Conservation (phyloP, 2,797 vertebrate species). For the Poecilia wingei region DNA sequence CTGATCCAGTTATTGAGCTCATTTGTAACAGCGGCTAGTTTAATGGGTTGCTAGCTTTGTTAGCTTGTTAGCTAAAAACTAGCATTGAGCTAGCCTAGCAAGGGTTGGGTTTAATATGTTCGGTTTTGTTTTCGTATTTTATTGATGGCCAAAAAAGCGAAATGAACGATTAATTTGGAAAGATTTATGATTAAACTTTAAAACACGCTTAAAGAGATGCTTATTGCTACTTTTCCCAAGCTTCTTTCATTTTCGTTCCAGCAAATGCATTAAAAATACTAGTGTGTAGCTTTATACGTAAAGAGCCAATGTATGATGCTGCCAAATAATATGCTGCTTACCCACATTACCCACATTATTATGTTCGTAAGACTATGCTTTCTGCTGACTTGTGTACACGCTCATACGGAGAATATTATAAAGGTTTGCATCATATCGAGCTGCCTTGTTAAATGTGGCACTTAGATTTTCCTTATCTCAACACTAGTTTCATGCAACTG, state of each 20-base stretch:
- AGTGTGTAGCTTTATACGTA: not conserved
- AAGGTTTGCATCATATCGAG: not conserved
- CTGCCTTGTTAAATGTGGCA: not conserved
- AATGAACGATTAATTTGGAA: not conserved
- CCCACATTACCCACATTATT: not conserved
- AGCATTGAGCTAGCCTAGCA: constrained; percentile 35
- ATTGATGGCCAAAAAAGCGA: not conserved
- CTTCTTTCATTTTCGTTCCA: not conserved
- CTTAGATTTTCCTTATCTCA: not conserved
- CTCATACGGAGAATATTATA: not conserved
- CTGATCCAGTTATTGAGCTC: not conserved
- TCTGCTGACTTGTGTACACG: not conserved
- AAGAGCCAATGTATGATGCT: not conserved
- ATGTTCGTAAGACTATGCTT: not conserved
- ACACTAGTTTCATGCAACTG: not conserved
- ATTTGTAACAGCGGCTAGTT: constrained; percentile 9
- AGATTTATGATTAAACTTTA: not conserved
- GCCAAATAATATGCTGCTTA: not conserved
- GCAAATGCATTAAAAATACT: constrained; percentile 1
- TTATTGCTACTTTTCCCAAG: not conserved
- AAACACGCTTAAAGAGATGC: not conserved
- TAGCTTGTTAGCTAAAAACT: constrained; percentile 27
- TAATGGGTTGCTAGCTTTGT: not conserved
- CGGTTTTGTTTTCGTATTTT: not conserved
- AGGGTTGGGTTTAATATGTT: constrained; percentile 11